Conservation (phyloP, 2,888 invertebrate genomes). For the Lasioglossum vierecki region DNA sequence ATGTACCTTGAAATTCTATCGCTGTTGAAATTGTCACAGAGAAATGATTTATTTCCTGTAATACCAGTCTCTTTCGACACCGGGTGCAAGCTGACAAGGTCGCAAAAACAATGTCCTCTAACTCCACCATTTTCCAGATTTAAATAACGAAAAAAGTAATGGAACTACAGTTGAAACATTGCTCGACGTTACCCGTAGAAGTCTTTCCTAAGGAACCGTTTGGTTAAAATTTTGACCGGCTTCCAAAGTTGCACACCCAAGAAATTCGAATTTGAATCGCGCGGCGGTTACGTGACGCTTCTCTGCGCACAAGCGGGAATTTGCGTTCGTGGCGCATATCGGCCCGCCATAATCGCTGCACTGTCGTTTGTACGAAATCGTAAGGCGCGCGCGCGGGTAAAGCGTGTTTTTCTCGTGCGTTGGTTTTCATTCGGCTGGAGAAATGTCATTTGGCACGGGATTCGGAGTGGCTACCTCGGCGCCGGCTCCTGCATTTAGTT, state of each 20-base stretch:
- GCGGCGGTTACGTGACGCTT: constrained; percentile 14
- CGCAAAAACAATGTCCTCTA: neutral
- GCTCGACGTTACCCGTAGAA: neutral
- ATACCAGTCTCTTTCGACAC: neutral
- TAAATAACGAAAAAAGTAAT: neutral
- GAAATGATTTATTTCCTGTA: neutral
- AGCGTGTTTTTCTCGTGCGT: constrained; percentile 30
- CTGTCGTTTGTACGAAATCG: constrained; percentile 45
- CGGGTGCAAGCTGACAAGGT: neutral
- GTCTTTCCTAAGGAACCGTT: neutral
- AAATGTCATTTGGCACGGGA: constrained; percentile 80
- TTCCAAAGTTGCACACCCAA: neutral
- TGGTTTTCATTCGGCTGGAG: constrained; percentile 13
- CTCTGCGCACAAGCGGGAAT: constrained; percentile 10
- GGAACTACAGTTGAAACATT: neutral
- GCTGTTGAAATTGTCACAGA: too few relatives aligned
- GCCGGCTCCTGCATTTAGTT: constrained; percentile 85
- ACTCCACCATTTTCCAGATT: neutral
- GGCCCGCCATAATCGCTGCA: constrained; percentile 48
- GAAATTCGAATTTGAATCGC: neutral
- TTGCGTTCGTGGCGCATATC: constrained; percentile 26
- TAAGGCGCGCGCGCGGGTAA: constrained; percentile 45
- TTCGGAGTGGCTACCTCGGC: constrained; percentile 85
- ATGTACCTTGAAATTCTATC: too few relatives aligned
- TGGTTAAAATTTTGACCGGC: neutral